These are phyloP conservation scores for Tinamus guttatus DNA, from an alignment of 2,113 vertebrate genomes.

Conservation along the genomic window DNA sequence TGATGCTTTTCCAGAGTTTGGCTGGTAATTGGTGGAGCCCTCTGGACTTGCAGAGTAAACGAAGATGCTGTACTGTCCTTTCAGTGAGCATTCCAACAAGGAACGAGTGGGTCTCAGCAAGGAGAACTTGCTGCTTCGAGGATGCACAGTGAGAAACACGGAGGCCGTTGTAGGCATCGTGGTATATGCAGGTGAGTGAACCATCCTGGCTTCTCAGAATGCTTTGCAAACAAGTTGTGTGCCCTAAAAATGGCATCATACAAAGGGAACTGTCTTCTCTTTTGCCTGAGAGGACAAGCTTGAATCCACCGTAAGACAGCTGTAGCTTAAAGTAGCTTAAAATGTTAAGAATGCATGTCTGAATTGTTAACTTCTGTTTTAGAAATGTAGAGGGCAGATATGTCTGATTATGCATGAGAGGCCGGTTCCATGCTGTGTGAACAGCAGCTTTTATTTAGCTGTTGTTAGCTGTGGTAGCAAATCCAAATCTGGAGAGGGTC, in stretches of 20 bases:
- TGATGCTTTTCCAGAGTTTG: neutral
- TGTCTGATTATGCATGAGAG: neutral
- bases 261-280: neutral
- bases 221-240: neutral
- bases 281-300: neutral
- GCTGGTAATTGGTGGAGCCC: neutral
- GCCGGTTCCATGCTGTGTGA: neutral
- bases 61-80: neutral
- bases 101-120: conserved; percentile 88
- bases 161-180: conserved; percentile 93
- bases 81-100: conserved; percentile 85
- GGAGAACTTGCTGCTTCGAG: conserved; percentile 90
- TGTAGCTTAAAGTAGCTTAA: neutral
- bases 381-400: neutral
- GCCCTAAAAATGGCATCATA: neutral
- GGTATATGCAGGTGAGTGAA: conserved; percentile 92
- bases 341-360: neutral
- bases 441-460: neutral
- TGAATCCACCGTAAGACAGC: neutral
- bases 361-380: neutral
- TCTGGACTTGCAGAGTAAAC: neutral
- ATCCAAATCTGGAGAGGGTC: neutral
- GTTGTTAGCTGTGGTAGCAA: neutral
- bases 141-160: conserved; percentile 93
- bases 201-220: neutral